Evolutionary conservation across 2,888 invertebrate species (phyloP).

Genomic region (Bimastos eiseni): DNA sequence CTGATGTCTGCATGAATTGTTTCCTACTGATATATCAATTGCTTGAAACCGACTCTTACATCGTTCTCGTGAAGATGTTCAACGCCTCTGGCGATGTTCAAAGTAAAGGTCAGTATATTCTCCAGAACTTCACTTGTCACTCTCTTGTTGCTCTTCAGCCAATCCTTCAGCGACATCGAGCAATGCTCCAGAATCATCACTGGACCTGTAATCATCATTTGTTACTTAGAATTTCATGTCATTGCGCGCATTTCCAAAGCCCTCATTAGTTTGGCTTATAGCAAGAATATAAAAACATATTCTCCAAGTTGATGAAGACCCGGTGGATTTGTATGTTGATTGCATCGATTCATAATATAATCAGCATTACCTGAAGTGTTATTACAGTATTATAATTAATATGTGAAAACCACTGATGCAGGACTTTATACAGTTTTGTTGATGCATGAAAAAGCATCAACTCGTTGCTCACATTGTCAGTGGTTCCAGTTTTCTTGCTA

Average conservation of each 20-base stretch:
- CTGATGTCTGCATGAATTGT: neutral
- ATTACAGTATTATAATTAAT: too few species aligned
- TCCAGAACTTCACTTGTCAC: slow-evolving; percentile 33
- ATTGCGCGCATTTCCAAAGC: neutral
- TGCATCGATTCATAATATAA: neutral
- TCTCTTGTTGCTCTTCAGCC: slow-evolving; percentile 28
- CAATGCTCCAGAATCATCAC: slow-evolving; percentile 36
- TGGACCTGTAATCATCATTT: slow-evolving; percentile 25
- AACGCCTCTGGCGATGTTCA: slow-evolving; percentile 36
- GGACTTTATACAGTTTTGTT: too few species aligned
- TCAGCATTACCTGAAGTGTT: too few species aligned
- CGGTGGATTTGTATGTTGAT: neutral
- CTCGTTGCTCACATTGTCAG: neutral
- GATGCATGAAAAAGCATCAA: too few species aligned
- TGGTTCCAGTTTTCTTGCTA: too few species aligned
- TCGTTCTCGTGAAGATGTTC: slow-evolving; percentile 34
- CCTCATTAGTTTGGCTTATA: too few species aligned
- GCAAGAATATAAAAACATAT: neutral
- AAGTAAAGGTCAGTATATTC: slow-evolving; percentile 32
- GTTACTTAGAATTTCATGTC: too few species aligned
- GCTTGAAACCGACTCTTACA: neutral
- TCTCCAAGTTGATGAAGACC: neutral
- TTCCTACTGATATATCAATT: neutral
- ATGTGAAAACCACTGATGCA: too few species aligned
- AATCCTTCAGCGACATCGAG: slow-evolving; percentile 30